Conservation (phyloP, 2,888 invertebrate species). For the Pyrochroa serraticornis region DNA sequence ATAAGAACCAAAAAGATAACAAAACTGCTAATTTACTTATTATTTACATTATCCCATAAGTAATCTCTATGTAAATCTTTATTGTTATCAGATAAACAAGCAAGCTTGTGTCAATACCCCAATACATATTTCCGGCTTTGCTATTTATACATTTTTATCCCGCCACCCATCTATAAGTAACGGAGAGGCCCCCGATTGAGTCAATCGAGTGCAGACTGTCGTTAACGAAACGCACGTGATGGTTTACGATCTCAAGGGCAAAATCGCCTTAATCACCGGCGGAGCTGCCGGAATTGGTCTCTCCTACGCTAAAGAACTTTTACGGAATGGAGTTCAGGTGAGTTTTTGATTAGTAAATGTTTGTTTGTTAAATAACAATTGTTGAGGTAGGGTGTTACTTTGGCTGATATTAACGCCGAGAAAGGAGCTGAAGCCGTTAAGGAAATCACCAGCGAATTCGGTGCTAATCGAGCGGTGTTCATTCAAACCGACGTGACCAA, state of each 20-base stretch:
- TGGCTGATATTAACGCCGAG: constrained; percentile 44
- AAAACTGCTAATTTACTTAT: too few relatives aligned
- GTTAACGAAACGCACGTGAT: constrained; percentile 16
- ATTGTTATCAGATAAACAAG: too few relatives aligned
- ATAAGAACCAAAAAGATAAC: too few relatives aligned
- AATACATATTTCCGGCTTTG: too few relatives aligned
- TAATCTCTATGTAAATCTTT: too few relatives aligned
- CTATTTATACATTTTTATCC: too few relatives aligned
- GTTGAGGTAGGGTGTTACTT: constrained; percentile 44
- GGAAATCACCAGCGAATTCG: constrained; percentile 67
- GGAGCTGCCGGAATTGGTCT: constrained; percentile 63
- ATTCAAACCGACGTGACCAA: constrained; percentile 76
- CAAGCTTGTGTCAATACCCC: too few relatives aligned
- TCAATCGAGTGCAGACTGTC: not conserved
- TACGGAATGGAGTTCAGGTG: constrained; percentile 57
- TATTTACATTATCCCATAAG: too few relatives aligned
- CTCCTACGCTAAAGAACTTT: constrained; percentile 57
- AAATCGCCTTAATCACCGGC: constrained; percentile 59
- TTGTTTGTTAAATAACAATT: constrained; percentile 1
- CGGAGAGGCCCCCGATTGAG: not conserved
- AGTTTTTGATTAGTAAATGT: constrained; percentile 19
- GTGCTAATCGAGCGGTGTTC: constrained; percentile 71
- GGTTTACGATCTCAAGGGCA: constrained; percentile 47
- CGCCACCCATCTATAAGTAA: too few relatives aligned
- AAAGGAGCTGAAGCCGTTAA: constrained; percentile 67